Base-by-base conservation (phyloP, 2,797 vertebrate genomes). In the Iguana delicatissima region DNA sequence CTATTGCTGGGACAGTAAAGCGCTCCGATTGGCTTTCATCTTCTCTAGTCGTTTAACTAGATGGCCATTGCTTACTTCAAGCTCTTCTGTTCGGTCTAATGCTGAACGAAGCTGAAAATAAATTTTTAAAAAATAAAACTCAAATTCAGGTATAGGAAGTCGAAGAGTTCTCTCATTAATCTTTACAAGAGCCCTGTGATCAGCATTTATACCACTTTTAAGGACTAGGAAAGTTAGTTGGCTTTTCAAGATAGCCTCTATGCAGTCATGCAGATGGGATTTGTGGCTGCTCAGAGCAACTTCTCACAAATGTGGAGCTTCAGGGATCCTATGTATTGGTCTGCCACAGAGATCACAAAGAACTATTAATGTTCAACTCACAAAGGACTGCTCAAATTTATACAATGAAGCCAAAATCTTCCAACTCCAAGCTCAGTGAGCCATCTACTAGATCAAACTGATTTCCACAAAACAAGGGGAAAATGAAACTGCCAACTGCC, bases 11-110 rank as follows among this genome's bases (percentile, higher is more conserved):
- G 98, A 98, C 91, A 98, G 96, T 72, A 98, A 97, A 1, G 98
- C 98, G 0, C 98, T 98, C 9, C 99, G 97, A 89, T 97, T 98
- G 6, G 98, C 97, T 96, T 98, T 99, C 96, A 99, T 99, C 96
- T 99, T 99, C 93, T 99, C 99, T 95, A 99, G 95, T 52, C 99
- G 97, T 95, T 99, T 99, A 59, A 98, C 96, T 35, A 99, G 96
- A 93, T 99, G 99, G 87, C 98, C 98, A 13, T 99, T 99, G 97
- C 98, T 99, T 1, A 98, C 98, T 96, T 99, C 98, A 0, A 99
- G 98, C 93, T 99, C 99, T n/a, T 99, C 99, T 0, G 98, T 96
- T 95, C 99, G 99, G 96, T 99, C 99, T 97, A 99, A 87, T 0
- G 99, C 98, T 0, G 98, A 98, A 42, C 99, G 98, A 57, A 99